Percentiles rank a stretch among this genome's conserved stretches.
Conservation (phyloP, 2,797 vertebrate species). For the Tenualosa thibaudeaui region DNA sequence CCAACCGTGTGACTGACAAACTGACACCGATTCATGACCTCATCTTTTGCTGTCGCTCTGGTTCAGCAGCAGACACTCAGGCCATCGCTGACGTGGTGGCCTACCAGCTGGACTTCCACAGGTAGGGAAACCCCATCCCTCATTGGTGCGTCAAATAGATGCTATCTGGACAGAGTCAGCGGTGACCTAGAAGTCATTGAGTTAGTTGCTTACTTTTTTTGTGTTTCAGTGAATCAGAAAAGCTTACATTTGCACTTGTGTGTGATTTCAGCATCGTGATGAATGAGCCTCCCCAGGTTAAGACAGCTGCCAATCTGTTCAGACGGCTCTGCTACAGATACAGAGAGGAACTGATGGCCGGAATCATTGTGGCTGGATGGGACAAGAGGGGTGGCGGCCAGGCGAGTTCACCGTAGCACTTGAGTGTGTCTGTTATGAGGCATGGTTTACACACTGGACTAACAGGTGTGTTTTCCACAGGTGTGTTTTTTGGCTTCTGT, state of each 20-base stretch:
- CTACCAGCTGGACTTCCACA: constrained; percentile 91
- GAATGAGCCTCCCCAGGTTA: constrained; percentile 83
- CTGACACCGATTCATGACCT: constrained; percentile 86
- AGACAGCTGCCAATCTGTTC: constrained; percentile 88
- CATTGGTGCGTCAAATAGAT: too few relatives aligned
- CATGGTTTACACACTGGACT: too few relatives aligned
- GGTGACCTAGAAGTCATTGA: too few relatives aligned
- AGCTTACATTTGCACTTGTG: neutral
- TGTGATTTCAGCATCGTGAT: constrained; percentile 79
- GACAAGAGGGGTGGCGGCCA: constrained; percentile 83
- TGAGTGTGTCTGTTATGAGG: too few relatives aligned
- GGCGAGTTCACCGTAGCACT: constrained; percentile 61
- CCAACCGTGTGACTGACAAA: constrained; percentile 90
- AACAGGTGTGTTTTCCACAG: too few relatives aligned
- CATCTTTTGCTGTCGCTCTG: constrained; percentile 91
- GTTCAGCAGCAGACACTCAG: constrained; percentile 90
- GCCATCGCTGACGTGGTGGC: constrained; percentile 87
- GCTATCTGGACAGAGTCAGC: too few relatives aligned
- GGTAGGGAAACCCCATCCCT: constrained; percentile 59
- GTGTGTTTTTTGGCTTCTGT: too few relatives aligned
- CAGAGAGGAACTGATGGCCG: constrained; percentile 85
- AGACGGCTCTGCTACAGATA: constrained; percentile 88
- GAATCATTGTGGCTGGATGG: constrained; percentile 89
- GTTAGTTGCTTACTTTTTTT: too few relatives aligned
- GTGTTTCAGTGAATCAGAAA: too few relatives aligned